Evolutionary conservation across 2,888 invertebrate species (phyloP).

Genomic region (Periphyllus acericola): DNA sequence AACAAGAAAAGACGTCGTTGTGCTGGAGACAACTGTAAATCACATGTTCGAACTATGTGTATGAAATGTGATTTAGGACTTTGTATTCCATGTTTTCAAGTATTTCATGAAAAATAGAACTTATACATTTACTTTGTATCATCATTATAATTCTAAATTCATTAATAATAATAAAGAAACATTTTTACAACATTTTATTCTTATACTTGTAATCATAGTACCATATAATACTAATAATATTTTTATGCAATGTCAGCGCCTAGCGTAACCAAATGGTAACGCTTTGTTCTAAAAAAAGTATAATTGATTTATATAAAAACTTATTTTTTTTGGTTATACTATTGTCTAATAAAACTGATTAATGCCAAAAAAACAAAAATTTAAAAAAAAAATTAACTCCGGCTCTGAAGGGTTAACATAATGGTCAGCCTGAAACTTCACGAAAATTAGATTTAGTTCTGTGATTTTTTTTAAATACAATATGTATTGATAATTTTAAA

Average conservation of each 20-base stretch:
- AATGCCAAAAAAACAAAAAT: not conserved
- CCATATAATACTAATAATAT: not conserved
- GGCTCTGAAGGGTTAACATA: no score
- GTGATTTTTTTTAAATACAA: no score
- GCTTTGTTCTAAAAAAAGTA: not conserved
- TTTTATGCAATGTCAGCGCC: not conserved
- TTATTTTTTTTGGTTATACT: not conserved
- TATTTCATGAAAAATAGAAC: slow-evolving; percentile 11
- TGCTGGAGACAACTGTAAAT: slow-evolving; percentile 13
- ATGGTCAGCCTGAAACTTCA: no score
- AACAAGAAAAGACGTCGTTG: slow-evolving; percentile 20
- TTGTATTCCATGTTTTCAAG: slow-evolving; percentile 11
- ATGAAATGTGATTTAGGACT: slow-evolving; percentile 27
- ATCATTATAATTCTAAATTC: not conserved
- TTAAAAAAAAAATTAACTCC: slow-evolving; percentile 8
- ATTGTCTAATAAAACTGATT: not conserved
- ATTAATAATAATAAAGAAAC: not conserved
- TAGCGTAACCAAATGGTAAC: slow-evolving; percentile 4
- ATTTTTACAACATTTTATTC: not conserved
- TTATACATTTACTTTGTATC: not conserved
- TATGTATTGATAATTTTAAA: no score
- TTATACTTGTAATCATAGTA: slow-evolving; percentile 1
- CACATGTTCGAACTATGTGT: slow-evolving; percentile 4
- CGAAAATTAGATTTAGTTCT: no score
- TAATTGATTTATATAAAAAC: no score